Evolutionary conservation across 2,888 invertebrate species (phyloP).

Genomic region (Pristionchus fissidentatus): DNA sequence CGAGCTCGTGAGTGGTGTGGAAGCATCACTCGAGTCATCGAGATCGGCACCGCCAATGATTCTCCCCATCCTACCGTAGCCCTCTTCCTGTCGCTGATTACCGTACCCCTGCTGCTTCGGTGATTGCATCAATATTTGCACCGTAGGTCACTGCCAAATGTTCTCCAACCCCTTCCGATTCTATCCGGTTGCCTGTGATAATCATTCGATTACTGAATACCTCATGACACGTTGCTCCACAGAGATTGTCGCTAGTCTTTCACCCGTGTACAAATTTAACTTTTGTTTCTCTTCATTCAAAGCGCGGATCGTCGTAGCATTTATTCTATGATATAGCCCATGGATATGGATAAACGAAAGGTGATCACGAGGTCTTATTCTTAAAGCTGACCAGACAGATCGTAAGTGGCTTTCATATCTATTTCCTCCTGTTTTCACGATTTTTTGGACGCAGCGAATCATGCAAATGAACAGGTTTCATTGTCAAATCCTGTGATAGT

Average conservation of each 20-base stretch:
- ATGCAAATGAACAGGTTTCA: too few relatives aligned
- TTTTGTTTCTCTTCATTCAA: too few relatives aligned
- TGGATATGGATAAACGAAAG: too few relatives aligned
- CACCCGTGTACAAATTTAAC: neutral
- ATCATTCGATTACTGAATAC: neutral
- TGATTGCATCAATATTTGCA: neutral
- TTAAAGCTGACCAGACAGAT: too few relatives aligned
- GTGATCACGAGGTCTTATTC: too few relatives aligned
- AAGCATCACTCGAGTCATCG: constrained; percentile 51
- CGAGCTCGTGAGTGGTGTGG: constrained; percentile 71
- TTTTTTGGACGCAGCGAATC: too few relatives aligned
- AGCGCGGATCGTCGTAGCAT: too few relatives aligned
- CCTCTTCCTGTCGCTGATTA: neutral
- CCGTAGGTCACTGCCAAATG: too few relatives aligned
- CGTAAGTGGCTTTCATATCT: too few relatives aligned
- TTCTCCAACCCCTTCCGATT: neutral
- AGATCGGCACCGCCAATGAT: neutral
- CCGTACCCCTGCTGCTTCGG: neutral
- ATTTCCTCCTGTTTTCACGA: too few relatives aligned
- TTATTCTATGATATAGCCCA: too few relatives aligned
- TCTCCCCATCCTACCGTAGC: neutral
- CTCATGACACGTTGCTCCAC: constrained; percentile 20
- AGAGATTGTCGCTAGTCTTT: neutral
- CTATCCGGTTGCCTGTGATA: constrained; percentile 19
- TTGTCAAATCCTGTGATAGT: too few relatives aligned